Evolutionary conservation across 1,140 invertebrate species (phyloP).

Genomic region (Planococcus citri): DNA sequence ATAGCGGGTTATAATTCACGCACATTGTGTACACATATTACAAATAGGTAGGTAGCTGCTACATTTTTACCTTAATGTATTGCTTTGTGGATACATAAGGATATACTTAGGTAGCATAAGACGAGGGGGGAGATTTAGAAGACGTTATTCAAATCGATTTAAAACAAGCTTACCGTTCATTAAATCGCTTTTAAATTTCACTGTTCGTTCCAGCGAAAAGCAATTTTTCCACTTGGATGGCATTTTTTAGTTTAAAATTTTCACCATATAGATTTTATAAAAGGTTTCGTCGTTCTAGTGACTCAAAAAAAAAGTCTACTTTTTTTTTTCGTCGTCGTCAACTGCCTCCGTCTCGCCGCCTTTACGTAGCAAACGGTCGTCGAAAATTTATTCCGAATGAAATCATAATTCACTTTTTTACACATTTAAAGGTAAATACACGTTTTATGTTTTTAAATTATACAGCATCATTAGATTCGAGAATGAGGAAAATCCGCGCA

Average conservation of each 20-base stretch:
- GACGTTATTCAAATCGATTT: not conserved
- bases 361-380: not conserved
- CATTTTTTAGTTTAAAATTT: conserved; percentile 16
- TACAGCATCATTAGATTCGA: not conserved
- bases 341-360: not conserved
- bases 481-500: not conserved
- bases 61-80: not conserved
- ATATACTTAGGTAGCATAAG: too few relatives aligned
- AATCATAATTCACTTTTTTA: not conserved
- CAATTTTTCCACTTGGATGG: conserved; percentile 10
- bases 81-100: too few relatives aligned
- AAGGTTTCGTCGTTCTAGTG: not conserved
- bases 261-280: conserved; percentile 4
- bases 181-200: conserved; percentile 16
- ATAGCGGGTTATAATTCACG: too few relatives aligned
- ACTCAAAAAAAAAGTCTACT: not conserved
- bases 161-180: conserved; percentile 9
- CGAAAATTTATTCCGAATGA: not conserved
- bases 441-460: not conserved
- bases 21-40: too few relatives aligned
- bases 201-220: conserved; percentile 4
- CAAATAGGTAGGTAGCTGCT: too few relatives aligned
- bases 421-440: not conserved
- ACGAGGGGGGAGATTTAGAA: too few relatives aligned
- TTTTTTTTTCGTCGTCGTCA: too few relatives aligned